phyloP scores from a whole-genome alignment of 2,113 vertebrate species.

The Oxygymnocypris stewartii region DNA sequence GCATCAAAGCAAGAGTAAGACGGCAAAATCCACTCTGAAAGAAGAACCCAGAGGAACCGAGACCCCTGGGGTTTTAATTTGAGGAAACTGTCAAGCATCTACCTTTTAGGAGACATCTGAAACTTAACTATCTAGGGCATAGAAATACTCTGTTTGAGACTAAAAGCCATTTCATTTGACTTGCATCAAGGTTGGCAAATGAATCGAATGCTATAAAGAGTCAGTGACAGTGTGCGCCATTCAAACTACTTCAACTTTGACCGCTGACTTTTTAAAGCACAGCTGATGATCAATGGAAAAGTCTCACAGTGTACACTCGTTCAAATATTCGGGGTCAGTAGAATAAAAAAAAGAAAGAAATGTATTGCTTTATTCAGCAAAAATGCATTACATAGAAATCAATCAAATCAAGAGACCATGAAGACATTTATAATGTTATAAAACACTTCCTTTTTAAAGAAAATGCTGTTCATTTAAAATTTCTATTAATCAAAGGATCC shows the following conservation, averaged over 20 bases:
- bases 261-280: neutral
- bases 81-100: neutral
- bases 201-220: neutral
- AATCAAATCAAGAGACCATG: neutral
- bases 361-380: neutral
- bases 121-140: neutral
- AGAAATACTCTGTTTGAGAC: neutral
- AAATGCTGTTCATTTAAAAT: neutral
- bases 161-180: neutral
- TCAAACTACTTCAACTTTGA: neutral
- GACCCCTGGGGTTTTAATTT: constrained; percentile 17
- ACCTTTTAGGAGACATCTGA: neutral
- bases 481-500: neutral
- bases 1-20: constrained; percentile 1
- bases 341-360: no score
- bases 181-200: neutral
- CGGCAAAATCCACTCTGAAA: neutral
- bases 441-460: neutral
- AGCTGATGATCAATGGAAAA: neutral
- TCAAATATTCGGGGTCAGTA: no score
- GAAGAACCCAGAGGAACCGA: neutral
- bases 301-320: no score
- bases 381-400: neutral
- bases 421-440: neutral
- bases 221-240: neutral